Evolutionary conservation across 2,888 invertebrate species (phyloP), one percentile per base, ranked within the genome.

Genomic region (Melipona beecheii): DNA sequence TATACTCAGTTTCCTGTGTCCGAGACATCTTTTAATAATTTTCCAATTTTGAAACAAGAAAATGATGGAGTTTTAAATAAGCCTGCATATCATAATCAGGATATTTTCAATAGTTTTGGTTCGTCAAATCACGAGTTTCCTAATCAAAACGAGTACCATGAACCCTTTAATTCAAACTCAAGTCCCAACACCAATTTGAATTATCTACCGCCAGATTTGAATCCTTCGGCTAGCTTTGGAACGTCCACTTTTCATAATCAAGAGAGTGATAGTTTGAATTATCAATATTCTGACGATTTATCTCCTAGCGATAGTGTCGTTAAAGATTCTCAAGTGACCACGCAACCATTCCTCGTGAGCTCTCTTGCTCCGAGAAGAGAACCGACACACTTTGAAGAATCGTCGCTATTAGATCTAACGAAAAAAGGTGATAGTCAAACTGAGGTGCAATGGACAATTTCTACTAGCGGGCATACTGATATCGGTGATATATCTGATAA

Each of bases 371-470:
- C 11, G 17, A 70, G 69, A 17, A 97, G 97, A 88, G 97, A 97
- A 93, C 97, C 97, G 17, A 95, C 97, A 64, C 96, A 97, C 87
- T 95, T 96, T 75, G 96, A 97, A 79, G 96, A 97, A 90, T 96
- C 97, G 24, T 96, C 97, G 27, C 91, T 96, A n/a, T 95, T 96
- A 76, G 97, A 97, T 90, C 94, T 97, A 64, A 95, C 95, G 74
- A 92, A 80, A 9, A 84, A 81, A 0, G 80, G 75, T 4, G 84
- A 88, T 19, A 77, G 43, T 68, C 71, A 17, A 15, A 58, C 72
- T 5, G 71, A 81, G 15, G 6, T 11, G 0, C 56, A 66, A n/a
- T 71, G 81, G 82, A 43, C 65, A 6, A n/a, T 81, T 0, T 17
- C 75, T 1, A 75, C 81, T 17, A 4, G 5, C 2, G 24, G 24